Evolutionary conservation across 2,888 invertebrate genomes (phyloP).

Genomic region (Athetis lepigone): DNA sequence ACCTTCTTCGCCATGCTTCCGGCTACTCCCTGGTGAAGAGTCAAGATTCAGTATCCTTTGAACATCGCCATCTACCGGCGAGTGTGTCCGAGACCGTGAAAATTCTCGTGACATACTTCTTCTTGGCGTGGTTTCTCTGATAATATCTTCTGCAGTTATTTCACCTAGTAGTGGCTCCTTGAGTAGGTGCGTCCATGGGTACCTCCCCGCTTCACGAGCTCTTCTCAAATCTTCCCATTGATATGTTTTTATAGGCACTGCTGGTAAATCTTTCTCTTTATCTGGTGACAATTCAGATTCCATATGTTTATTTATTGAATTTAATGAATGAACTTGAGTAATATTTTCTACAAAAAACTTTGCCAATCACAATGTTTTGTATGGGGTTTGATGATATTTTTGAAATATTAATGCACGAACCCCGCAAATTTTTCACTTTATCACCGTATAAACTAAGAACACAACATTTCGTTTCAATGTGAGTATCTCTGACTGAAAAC

Average conservation of each 20-base stretch:
- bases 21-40: slow-evolving; percentile 88
- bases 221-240: slow-evolving; percentile 95
- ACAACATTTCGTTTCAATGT: slow-evolving; percentile 89
- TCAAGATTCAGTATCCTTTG: slow-evolving; percentile 87
- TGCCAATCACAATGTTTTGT: slow-evolving; percentile 62
- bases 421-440: slow-evolving; percentile 81
- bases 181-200: slow-evolving; percentile 95
- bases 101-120: slow-evolving; percentile 88
- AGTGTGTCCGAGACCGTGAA: slow-evolving; percentile 85
- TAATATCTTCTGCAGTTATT: slow-evolving; percentile 88
- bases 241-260: slow-evolving; percentile 94
- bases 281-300: slow-evolving; percentile 90
- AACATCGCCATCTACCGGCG: slow-evolving; percentile 78
- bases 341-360: slow-evolving; percentile 55
- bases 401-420: slow-evolving; percentile 73
- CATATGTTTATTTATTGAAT: slow-evolving; percentile 84
- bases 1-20: slow-evolving; percentile 86
- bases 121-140: slow-evolving; percentile 84
- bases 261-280: slow-evolving; percentile 89
- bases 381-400: slow-evolving; percentile 50
- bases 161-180: slow-evolving; percentile 91
- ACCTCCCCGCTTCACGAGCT: slow-evolving; percentile 93
- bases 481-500: slow-evolving; percentile 87
- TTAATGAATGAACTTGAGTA: slow-evolving; percentile 56
- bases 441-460: slow-evolving; percentile 86